These are phyloP conservation scores for Cremastobaeus sp. DNA, from an alignment of 2,888 invertebrate genomes.

Conservation along the genomic window DNA sequence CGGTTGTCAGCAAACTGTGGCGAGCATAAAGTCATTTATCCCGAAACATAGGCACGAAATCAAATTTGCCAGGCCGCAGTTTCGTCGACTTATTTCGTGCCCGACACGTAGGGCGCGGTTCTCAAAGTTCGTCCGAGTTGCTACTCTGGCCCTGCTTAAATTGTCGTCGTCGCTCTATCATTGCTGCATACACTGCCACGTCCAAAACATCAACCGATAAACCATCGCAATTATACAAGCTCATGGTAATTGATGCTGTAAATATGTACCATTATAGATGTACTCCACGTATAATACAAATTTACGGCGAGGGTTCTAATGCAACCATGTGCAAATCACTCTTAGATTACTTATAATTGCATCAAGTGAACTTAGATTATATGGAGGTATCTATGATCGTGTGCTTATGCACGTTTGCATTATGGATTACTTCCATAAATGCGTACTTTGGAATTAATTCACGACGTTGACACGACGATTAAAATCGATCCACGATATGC, in stretches of 20 bases:
- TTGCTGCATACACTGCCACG: no score
- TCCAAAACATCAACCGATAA: not conserved
- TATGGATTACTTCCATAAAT: slow-evolving; percentile 32
- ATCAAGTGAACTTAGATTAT: slow-evolving; percentile 59
- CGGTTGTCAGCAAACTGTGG: no score
- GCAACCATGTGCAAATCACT: slow-evolving; percentile 55
- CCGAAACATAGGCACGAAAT: no score
- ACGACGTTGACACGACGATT: slow-evolving; percentile 21
- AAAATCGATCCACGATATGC: slow-evolving; percentile 19
- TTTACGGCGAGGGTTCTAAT: slow-evolving; percentile 43
- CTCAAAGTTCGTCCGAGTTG: no score
- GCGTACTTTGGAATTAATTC: slow-evolving; percentile 40
- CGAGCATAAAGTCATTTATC: no score
- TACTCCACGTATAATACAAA: slow-evolving; percentile 59
- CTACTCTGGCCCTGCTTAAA: no score
- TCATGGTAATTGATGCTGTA: slow-evolving; percentile 27
- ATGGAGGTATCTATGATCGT: slow-evolving; percentile 41
- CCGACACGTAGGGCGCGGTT: no score
- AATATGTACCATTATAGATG: slow-evolving; percentile 15
- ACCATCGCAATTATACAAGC: slow-evolving; percentile 31
- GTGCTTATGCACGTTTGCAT: slow-evolving; percentile 34
- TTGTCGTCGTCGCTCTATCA: no score
- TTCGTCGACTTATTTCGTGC: no score
- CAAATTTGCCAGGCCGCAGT: no score
- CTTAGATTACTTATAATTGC: slow-evolving; percentile 60